Conservation (phyloP, 2,113 vertebrate species). For the Misgurnus mizolepis region DNA sequence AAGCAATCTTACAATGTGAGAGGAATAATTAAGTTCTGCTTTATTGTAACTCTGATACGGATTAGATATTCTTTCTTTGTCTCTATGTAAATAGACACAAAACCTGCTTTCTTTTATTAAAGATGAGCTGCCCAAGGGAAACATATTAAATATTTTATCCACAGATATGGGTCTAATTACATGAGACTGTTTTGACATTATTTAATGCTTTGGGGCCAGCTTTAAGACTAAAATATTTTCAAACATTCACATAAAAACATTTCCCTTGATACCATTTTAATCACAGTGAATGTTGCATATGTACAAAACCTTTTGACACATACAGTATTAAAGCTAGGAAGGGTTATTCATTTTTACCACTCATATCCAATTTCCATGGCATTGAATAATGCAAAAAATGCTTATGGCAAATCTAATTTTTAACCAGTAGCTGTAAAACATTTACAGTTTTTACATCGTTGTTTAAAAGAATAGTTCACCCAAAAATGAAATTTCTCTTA, state of each 20-base stretch:
- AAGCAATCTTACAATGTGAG: slow-evolving; percentile 38
- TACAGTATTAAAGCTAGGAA: slow-evolving; percentile 32
- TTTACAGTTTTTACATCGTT: background rate
- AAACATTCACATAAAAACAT: slow-evolving; percentile 21
- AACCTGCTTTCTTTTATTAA: slow-evolving; percentile 51
- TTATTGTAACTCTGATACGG: slow-evolving; percentile 54
- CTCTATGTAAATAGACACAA: slow-evolving; percentile 61
- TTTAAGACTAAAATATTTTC: slow-evolving; percentile 31
- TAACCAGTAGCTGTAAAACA: background rate
- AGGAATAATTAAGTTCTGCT: slow-evolving; percentile 53
- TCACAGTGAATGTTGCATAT: slow-evolving; percentile 40
- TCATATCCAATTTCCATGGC: slow-evolving; percentile 35
- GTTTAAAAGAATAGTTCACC: too few species aligned
- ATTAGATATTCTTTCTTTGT: slow-evolving; percentile 53
- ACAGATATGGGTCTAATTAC: slow-evolving; percentile 58
- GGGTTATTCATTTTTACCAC: slow-evolving; percentile 17
- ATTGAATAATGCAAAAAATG: slow-evolving; percentile 22
- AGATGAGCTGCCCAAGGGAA: slow-evolving; percentile 57
- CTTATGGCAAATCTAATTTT: background rate
- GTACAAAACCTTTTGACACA: slow-evolving; percentile 37
- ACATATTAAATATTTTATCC: slow-evolving; percentile 68
- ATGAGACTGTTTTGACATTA: slow-evolving; percentile 58
- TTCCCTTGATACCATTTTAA: slow-evolving; percentile 47
- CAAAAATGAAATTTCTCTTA: too few species aligned
- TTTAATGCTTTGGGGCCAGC: slow-evolving; percentile 54